A percentile compares a stretch with the other conserved stretches of the same genome.
Conservation (phyloP, 1,140 invertebrate genomes). For the Chlorops oryzae region DNA sequence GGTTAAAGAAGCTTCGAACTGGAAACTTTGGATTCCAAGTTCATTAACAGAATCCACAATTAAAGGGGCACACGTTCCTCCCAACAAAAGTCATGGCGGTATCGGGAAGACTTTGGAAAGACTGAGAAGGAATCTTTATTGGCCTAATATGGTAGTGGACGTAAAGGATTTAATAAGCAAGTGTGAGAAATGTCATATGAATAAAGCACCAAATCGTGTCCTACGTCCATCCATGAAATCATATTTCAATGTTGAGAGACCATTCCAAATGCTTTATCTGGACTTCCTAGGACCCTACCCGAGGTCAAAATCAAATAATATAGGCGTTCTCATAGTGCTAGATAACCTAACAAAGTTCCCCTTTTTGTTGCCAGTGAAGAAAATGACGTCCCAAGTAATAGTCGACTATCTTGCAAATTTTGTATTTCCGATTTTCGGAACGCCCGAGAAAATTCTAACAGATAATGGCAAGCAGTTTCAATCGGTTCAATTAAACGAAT, state of each 20-base stretch:
- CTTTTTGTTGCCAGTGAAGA: constrained; percentile 15
- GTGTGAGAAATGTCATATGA: constrained; percentile 7
- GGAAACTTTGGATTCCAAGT: constrained; percentile 5
- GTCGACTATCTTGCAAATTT: constrained; percentile 9
- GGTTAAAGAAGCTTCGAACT: background rate
- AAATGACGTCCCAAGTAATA: constrained; percentile 11
- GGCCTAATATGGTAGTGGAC: constrained; percentile 9
- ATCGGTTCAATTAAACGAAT: constrained; percentile 1
- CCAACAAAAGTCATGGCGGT: constrained; percentile 3
- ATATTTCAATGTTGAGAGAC: background rate
- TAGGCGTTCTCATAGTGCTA: constrained; percentile 13
- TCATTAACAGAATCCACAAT: background rate
- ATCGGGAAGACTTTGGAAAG: constrained; percentile 1
- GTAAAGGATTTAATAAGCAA: background rate
- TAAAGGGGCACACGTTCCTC: background rate
- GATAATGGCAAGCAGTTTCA: constrained; percentile 18
- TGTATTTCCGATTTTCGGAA: constrained; percentile 15
- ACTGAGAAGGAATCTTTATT: constrained; percentile 2
- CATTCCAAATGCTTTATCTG: constrained; percentile 17
- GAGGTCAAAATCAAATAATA: constrained; percentile 9
- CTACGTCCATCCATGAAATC: constrained; percentile 7
- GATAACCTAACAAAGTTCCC: constrained; percentile 18
- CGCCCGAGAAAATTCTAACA: constrained; percentile 13
- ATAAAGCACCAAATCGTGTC: constrained; percentile 1
- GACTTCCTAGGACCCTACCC: constrained; percentile 18